Evolutionary conservation across 30 jellyfish, hydroid and myxozoan genomes (phyloP).

Genomic region (Sanderia malayensis): DNA sequence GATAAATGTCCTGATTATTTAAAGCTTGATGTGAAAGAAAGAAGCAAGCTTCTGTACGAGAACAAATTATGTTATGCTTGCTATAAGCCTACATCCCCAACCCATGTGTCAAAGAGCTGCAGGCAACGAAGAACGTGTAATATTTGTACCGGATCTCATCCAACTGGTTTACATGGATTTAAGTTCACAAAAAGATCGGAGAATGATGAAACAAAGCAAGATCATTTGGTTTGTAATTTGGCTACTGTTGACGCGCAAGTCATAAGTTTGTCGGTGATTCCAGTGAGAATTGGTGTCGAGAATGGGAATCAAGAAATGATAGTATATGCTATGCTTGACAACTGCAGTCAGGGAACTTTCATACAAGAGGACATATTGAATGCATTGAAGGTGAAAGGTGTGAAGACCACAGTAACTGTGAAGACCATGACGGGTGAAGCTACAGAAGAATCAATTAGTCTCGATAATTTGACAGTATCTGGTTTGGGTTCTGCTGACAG

Average conservation of each 20-base stretch:
- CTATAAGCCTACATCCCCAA: too few species aligned
- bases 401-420: conserved; percentile 15
- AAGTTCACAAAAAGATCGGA: background rate
- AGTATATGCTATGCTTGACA: conserved; percentile 26
- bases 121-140: too few species aligned
- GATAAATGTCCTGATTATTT: too few species aligned
- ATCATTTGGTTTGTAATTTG: too few species aligned
- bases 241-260: too few species aligned
- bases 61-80: too few species aligned
- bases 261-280: conserved; percentile 10
- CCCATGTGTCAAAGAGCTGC: too few species aligned
- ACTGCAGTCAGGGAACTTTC: conserved; percentile 20
- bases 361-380: conserved; percentile 8
- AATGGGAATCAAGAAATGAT: conserved; percentile 4
- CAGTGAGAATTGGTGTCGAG: conserved; percentile 16
- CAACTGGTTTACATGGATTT: too few species aligned
- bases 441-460: conserved; percentile 13
- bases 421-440: conserved; percentile 15
- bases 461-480: conserved; percentile 21
- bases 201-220: conserved; percentile 5
- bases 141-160: too few species aligned
- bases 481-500: conserved; percentile 14
- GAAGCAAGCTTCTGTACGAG: too few species aligned
- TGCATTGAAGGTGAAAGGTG: conserved; percentile 24
- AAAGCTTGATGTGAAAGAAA: too few species aligned